A percentile compares a stretch with the other conserved stretches of the same genome.
These are phyloP conservation scores for Myrmecobius fasciatus DNA, from an alignment of 2,113 vertebrate genomes.

Conservation along the genomic window DNA sequence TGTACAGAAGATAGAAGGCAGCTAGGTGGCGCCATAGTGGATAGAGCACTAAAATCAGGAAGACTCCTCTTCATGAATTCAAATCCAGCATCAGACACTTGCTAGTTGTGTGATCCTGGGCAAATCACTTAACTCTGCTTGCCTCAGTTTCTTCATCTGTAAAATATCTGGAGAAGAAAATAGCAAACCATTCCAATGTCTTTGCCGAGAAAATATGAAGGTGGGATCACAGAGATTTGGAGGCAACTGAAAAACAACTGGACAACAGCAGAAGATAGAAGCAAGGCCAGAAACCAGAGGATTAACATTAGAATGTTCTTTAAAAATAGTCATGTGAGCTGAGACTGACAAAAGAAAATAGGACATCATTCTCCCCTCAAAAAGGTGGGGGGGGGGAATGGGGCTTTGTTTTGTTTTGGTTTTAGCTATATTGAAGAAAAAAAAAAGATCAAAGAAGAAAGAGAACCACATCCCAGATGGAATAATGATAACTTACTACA, in stretches of 20 bases:
- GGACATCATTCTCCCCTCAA: not conserved
- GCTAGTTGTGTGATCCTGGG: not conserved
- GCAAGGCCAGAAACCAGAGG: not conserved
- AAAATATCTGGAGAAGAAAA: not conserved
- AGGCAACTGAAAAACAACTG: not conserved
- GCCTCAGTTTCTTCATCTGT: not conserved
- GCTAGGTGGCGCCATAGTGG: not conserved
- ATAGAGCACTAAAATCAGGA: not conserved
- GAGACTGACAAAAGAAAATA: not conserved
- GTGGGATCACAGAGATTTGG: not conserved
- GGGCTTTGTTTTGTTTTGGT: not conserved
- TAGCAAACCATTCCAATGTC: not conserved
- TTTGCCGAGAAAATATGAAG: not conserved
- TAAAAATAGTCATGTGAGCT: not conserved
- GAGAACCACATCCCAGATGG: not conserved
- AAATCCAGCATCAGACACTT: not conserved
- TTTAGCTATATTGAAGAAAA: not conserved
- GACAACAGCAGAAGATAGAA: not conserved
- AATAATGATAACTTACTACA: not conserved
- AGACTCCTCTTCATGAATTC: not conserved
- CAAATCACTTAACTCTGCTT: not conserved
- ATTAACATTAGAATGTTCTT: not conserved
- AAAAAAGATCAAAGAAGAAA: not conserved
- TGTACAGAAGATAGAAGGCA: not conserved
- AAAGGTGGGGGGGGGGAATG: not conserved